Evolutionary conservation across 2,113 vertebrate genomes (phyloP).

Genomic region (Sinocyclocheilus anshuiensis): DNA sequence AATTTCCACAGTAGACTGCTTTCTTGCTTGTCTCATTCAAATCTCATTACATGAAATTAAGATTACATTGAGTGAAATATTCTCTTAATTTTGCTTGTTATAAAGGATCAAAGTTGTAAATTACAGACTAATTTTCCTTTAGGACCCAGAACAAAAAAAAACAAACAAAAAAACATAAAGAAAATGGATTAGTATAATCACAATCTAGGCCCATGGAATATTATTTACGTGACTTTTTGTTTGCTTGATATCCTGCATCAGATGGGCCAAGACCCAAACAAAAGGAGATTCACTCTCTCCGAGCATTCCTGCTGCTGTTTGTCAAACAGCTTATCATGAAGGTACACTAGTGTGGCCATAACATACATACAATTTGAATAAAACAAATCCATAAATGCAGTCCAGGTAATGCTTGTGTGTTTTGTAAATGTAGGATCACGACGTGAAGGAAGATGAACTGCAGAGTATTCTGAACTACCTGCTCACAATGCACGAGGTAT

Average conservation of each 20-base stretch:
- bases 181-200: neutral
- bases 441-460: slow-evolving; percentile 95
- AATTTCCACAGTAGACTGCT: neutral
- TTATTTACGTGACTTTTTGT: neutral
- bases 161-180: neutral
- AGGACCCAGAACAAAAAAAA: neutral
- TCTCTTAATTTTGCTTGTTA: neutral
- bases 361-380: neutral
- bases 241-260: slow-evolving; percentile 58
- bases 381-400: neutral
- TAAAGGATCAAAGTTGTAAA: neutral
- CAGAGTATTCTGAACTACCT: slow-evolving; percentile 97
- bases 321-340: slow-evolving; percentile 98
- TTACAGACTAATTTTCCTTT: neutral
- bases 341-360: slow-evolving; percentile 68
- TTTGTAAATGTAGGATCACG: slow-evolving; percentile 83
- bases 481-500: slow-evolving; percentile 97
- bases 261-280: slow-evolving; percentile 91
- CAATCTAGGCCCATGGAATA: neutral
- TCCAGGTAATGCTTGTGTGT: neutral
- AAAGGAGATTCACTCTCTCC: slow-evolving; percentile 88
- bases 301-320: slow-evolving; percentile 93
- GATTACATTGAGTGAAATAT: neutral
- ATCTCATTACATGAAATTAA: neutral
- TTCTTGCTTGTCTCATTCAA: neutral